These are phyloP conservation scores for Dasyurus viverrinus DNA, from an alignment of 2,113 vertebrate species.

Conservation along the genomic window DNA sequence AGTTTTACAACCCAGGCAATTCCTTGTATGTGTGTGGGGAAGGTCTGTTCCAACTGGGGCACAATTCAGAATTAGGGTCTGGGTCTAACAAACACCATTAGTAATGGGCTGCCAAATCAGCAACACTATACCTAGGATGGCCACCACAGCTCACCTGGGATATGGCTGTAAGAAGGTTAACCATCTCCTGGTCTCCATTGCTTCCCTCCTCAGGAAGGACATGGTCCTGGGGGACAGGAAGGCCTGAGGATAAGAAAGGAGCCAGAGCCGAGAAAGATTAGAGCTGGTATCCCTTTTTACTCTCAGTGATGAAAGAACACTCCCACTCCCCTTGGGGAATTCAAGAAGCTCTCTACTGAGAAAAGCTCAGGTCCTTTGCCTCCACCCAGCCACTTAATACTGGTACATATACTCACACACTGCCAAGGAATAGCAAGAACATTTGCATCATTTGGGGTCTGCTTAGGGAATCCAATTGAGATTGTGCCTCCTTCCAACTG, in stretches of 20 bases:
- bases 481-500: neutral
- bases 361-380: neutral
- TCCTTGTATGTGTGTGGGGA: neutral
- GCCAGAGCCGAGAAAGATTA: neutral
- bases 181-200: constrained; percentile 65
- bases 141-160: constrained; percentile 66
- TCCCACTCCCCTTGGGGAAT: neutral
- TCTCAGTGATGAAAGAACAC: neutral
- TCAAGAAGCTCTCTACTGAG: neutral
- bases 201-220: constrained; percentile 42
- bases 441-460: neutral
- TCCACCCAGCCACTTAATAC: neutral
- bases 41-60: neutral
- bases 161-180: constrained; percentile 71
- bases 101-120: neutral
- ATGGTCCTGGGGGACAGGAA: constrained; percentile 39
- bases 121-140: neutral
- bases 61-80: neutral
- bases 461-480: neutral
- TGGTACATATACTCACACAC: neutral
- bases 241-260: constrained; percentile 41
- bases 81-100: neutral
- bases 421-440: neutral
- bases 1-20: neutral
- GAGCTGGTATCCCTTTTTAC: too few relatives aligned